phyloP scores from a whole-genome alignment of 2,888 invertebrate genomes.

The Uropetala carovei region DNA sequence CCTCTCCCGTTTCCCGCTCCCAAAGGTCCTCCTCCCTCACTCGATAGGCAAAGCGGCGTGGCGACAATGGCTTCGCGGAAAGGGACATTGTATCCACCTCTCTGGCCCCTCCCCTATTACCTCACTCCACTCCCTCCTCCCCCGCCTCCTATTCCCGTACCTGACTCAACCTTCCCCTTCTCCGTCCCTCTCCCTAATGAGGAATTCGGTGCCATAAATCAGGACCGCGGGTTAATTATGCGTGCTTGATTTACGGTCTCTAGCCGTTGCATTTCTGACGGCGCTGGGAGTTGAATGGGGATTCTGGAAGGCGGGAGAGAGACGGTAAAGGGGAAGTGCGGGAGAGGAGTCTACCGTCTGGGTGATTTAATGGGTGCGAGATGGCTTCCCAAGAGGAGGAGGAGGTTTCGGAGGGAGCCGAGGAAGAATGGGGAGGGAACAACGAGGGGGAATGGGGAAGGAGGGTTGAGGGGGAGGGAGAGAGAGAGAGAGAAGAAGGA shows the following conservation, averaged over 20 bases:
- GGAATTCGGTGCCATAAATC: conserved; percentile 58
- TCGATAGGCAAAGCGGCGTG: conserved; percentile 61
- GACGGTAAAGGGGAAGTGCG: background rate
- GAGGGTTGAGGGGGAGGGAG: background rate
- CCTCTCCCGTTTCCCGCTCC: conserved; percentile 65
- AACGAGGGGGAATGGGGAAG: background rate
- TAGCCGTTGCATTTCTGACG: background rate
- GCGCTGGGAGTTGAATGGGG: background rate
- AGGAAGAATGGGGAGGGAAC: background rate
- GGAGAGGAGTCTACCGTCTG: background rate
- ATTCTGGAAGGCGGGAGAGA: background rate
- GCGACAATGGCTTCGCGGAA: conserved; percentile 66
- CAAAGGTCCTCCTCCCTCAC: conserved; percentile 68
- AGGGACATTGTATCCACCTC: conserved; percentile 49
- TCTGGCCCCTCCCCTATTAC: conserved; percentile 36
- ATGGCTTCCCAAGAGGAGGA: background rate
- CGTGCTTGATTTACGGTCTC: conserved; percentile 42
- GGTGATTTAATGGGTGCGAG: conserved; percentile 47
- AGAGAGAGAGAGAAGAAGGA: background rate
- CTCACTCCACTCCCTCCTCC: conserved; percentile 58
- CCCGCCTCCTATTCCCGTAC: conserved; percentile 70
- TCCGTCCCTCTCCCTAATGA: conserved; percentile 73
- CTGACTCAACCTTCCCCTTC: conserved; percentile 48
- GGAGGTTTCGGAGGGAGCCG: background rate
- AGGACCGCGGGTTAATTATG: conserved; percentile 57